Evolutionary conservation across 2,113 vertebrate genomes (phyloP).

Genomic region (Rallus limicola): DNA sequence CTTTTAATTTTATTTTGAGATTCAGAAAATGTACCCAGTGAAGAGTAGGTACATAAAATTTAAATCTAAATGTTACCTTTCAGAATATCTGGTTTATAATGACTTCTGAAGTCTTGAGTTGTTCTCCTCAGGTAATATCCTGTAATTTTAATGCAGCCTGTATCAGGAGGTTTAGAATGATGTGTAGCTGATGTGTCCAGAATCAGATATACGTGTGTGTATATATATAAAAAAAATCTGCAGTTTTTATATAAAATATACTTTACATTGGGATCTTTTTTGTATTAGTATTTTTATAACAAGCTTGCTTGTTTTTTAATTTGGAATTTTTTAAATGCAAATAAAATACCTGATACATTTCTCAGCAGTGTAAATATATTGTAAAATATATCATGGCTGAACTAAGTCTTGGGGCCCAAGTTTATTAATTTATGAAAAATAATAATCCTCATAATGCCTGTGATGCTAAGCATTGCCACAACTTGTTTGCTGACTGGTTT

Average conservation of each 20-base stretch:
- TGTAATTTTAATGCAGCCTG: background rate
- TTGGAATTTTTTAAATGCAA: background rate
- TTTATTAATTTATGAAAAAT: background rate
- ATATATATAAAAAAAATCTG: fast-evolving
- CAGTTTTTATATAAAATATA: fast-evolving
- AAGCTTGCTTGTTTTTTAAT: background rate
- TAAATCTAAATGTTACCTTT: background rate
- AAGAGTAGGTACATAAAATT: background rate
- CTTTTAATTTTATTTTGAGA: background rate
- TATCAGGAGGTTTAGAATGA: background rate
- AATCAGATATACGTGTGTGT: background rate
- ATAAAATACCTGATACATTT: background rate
- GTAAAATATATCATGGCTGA: background rate
- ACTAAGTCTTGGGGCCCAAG: background rate
- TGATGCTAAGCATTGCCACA: background rate
- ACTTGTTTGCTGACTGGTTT: background rate
- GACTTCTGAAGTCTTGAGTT: background rate
- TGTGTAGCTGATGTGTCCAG: background rate
- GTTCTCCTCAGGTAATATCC: background rate
- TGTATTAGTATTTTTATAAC: background rate
- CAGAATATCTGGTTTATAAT: background rate
- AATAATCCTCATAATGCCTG: background rate
- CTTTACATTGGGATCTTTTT: background rate
- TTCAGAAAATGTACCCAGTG: background rate
- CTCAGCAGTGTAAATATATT: background rate